phyloP scores from a whole-genome alignment of 2,113 vertebrate species.

The Brachyhypopomus occidentalis region DNA sequence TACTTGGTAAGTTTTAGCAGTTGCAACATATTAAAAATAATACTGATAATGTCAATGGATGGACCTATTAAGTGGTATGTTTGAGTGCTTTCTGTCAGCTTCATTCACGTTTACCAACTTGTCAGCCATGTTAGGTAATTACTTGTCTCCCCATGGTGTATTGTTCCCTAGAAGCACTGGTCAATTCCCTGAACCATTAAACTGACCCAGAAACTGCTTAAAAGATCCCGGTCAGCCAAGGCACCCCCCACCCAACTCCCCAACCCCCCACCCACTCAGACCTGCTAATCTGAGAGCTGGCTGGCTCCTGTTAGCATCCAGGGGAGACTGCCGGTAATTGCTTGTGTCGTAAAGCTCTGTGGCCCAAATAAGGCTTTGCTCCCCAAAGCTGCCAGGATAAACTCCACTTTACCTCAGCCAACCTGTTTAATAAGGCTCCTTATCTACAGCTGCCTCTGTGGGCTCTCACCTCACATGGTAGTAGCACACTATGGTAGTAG shows the following conservation, averaged over 20 bases:
- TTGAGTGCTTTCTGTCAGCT: no score
- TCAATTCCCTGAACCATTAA: slow-evolving; percentile 55
- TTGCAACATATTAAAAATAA: no score
- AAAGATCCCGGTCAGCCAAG: slow-evolving; percentile 62
- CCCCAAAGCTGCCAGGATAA: slow-evolving; percentile 75
- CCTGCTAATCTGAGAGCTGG: slow-evolving; percentile 72
- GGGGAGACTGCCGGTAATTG: slow-evolving; percentile 74
- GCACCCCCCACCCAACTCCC: slow-evolving; percentile 7
- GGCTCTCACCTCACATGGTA: slow-evolving; percentile 9
- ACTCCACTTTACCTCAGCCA: slow-evolving; percentile 80
- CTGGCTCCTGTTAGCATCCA: slow-evolving; percentile 71
- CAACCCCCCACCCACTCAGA: slow-evolving; percentile 43
- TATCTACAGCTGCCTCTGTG: slow-evolving; percentile 58
- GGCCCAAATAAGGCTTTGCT: slow-evolving; percentile 74
- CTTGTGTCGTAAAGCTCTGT: slow-evolving; percentile 79
- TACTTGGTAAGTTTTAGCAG: no score
- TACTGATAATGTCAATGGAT: no score
- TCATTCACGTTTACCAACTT: no score
- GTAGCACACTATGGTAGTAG: not conserved
- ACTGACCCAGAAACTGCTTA: slow-evolving; percentile 54
- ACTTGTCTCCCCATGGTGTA: not conserved
- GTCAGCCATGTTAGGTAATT: not conserved
- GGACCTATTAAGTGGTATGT: no score
- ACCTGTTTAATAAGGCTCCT: slow-evolving; percentile 70
- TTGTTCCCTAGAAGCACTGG: slow-evolving; percentile 7